phyloP scores from a whole-genome alignment of 2,113 vertebrate genomes.

The Coreoperca whiteheadi region DNA sequence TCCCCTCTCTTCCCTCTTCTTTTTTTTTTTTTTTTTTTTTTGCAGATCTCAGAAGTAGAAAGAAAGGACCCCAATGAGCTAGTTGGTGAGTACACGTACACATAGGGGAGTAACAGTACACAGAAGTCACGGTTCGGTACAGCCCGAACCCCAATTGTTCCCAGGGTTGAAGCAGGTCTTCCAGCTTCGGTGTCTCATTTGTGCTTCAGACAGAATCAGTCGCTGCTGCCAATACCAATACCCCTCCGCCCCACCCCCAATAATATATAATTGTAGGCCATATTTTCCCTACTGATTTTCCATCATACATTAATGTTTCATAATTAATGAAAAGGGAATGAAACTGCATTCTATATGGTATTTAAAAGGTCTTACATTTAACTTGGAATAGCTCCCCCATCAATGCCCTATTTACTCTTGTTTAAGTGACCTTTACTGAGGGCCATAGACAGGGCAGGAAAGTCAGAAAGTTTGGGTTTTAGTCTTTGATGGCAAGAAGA shows the following conservation, averaged over 20 bases:
- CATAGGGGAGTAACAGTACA: no score
- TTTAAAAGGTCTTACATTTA: not conserved
- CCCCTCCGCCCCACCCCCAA: no score
- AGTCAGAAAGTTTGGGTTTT: not conserved
- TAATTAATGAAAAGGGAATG: not conserved
- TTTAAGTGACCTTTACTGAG: no score
- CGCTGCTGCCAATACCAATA: no score
- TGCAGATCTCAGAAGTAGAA: conserved; percentile 88
- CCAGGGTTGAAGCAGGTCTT: no score
- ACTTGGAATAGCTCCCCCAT: no score
- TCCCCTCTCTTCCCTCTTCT: conserved; percentile 8
- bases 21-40: conserved; percentile 44
- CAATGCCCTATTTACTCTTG: no score
- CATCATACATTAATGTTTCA: not conserved
- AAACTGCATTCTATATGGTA: not conserved
- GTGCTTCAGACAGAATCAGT: no score
- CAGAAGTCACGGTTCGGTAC: no score
- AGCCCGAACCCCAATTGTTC: no score
- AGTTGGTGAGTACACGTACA: conserved; percentile 89
- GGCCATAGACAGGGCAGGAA: no score
- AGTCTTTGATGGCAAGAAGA: not conserved
- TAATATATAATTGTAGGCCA: not conserved
- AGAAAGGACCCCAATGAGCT: conserved; percentile 95
- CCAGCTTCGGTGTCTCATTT: no score
- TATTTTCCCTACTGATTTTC: not conserved